Base-by-base conservation (phyloP, 2,113 vertebrate genomes). In the Zosterops hypoxanthus region DNA sequence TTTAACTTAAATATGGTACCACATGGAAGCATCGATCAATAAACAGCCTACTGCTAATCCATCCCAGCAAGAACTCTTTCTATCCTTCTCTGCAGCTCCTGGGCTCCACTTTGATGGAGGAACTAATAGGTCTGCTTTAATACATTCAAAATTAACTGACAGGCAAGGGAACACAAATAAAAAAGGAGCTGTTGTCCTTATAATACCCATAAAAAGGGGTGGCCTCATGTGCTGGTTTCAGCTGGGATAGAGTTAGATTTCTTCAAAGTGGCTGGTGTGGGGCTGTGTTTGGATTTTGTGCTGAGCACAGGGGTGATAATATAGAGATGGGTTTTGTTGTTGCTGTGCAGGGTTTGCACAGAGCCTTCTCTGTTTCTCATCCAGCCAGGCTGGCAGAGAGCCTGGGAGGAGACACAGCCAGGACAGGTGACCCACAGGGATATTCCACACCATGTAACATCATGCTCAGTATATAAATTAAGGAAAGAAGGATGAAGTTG, bases 301-400 rank as follows among this genome's bases (percentile, higher is more conserved):
- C 33, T 69, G 55, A 77, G 12, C 26, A 68, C 18, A n/a, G 19
- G 16, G 11, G 3, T 33, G 36, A 69, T 28, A 16, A 69, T 2
- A 8, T 0, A 75, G n/a, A 52, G 33, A 26, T 36, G 2, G 4
- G 18, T 36, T 34, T 13, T 52, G 26, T 23, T 53, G 1, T 28
- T 61, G 19, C 23, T 69, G 39, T 0, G 19, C 47, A 86, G 18
- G 1, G 33, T 8, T 69, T 28, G 5, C 39, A 53, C 5, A 53
- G 36, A 22, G 33, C 14, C 6, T 33, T 44, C 10, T 6, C 39
- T 69, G 8, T 2, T 60, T 19, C 26, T 19, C 1, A 0, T 18
- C 8, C 4, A 11, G 17, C 5, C 31, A 34, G 0, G 0, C 1
- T 42, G 21, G 16, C 25, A 77, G 52, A 5, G 29, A 8, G 10